Evolutionary conservation across 2,113 vertebrate genomes (phyloP), one percentile per base, ranked within the genome.

Genomic region (Stomatorhinus ivindoensis): DNA sequence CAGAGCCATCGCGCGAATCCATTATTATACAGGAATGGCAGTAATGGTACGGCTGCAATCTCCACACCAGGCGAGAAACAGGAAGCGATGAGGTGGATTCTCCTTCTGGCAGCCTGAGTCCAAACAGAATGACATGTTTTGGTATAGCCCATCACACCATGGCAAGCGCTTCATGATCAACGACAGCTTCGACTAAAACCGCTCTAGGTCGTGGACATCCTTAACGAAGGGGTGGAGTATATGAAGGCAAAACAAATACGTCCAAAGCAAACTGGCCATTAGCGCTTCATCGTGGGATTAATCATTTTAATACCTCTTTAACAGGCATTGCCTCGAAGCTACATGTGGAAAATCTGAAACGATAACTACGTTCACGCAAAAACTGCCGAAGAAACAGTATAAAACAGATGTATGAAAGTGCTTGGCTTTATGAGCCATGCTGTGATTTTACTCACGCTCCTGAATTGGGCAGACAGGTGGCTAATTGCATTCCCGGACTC

Each of bases 401-500:
- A 83, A n/a, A 15, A 6, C 48, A 58, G 73, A 84, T 73, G 82
- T 50, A n/a, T 58, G 73, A 82, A 89, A 84, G 50, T 31, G 80
- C 47, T 24, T 24, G 27, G n/a, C 9, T 89, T 89, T 53, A 89
- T 27, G 21, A 76, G 80, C 17, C 76, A 10, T 10, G 51, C 19
- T 83, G 19, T 24, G 80, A 89, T 83, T 80, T 48, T 80, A 42
- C 73, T 39, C 76, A 84, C 15, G 24, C 50, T 35, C 76, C 51
- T 13, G 73, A 84, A 51, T 89, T 44, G 42, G 73, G 27, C 76
- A 46, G 35, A 50, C 73, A 89, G 76, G 73, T 42, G 50, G 50
- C 51, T 82, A 89, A 82, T 89, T 69, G 21, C 73, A 89, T 51
- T 76, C 88, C 61, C 24, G 73, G 31, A 55, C 27, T 55, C 31